Percentiles rank a stretch among this genome's conserved stretches.
phyloP scores from a whole-genome alignment of 2,113 vertebrate species.

The Festucalex cinctus region DNA sequence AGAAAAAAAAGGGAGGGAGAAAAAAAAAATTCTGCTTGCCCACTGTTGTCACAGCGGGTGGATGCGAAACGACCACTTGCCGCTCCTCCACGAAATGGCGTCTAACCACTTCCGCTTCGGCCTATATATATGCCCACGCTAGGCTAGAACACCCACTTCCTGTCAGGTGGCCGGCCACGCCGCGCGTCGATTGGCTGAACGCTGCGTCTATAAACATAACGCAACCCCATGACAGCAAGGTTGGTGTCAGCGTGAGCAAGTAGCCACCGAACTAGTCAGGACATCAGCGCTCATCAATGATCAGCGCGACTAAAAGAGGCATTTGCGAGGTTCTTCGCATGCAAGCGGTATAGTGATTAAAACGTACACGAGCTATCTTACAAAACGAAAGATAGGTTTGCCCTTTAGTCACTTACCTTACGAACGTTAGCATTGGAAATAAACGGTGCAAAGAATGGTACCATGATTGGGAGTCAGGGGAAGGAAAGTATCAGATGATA shows the following conservation, averaged over 20 bases:
- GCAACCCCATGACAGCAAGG: not conserved
- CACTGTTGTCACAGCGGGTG: constrained; percentile 22
- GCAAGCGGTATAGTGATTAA: too few relatives aligned
- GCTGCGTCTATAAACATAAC: constrained; percentile 6
- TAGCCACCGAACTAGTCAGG: not conserved
- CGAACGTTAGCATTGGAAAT: too few relatives aligned
- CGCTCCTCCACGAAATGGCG: constrained; percentile 68
- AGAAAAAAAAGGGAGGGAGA: not conserved
- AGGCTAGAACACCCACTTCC: constrained; percentile 34
- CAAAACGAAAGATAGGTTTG: too few relatives aligned
- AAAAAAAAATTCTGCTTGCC: constrained; percentile 16
- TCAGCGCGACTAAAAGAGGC: too few relatives aligned
- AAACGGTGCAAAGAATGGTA: too few relatives aligned
- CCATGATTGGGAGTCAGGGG: too few relatives aligned
- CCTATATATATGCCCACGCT: constrained; percentile 55
- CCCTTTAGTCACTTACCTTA: too few relatives aligned
- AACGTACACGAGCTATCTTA: too few relatives aligned
- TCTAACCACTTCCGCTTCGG: constrained; percentile 61
- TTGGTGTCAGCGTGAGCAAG: not conserved
- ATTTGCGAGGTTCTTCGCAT: too few relatives aligned
- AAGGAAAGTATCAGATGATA: too few relatives aligned
- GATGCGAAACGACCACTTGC: not conserved
- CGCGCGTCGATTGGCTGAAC: constrained; percentile 33
- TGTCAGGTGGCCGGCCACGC: not conserved
- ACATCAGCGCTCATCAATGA: not conserved